Conservation (phyloP, 2,888 invertebrate species). For the Oconnorella tubifera region DNA sequence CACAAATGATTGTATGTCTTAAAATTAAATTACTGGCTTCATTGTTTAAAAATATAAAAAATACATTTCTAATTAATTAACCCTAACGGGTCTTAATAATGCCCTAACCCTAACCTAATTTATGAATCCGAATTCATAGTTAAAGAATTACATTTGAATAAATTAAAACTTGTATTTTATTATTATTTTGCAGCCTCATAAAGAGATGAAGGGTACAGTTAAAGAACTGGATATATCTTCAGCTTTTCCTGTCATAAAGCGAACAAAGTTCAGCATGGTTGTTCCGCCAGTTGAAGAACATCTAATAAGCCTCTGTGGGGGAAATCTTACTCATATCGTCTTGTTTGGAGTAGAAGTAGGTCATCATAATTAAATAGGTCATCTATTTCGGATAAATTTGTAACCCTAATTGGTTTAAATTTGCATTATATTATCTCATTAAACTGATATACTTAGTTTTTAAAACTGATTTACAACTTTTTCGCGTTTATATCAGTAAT, state of each 20-base stretch:
- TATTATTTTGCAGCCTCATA: constrained; percentile 61
- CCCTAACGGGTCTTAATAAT: background rate
- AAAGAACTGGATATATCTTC: constrained; percentile 58
- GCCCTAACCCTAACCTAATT: no score
- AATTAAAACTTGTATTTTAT: background rate
- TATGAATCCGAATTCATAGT: background rate
- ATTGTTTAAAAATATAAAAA: constrained; percentile 1
- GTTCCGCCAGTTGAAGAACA: constrained; percentile 56
- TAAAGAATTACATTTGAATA: constrained; percentile 1
- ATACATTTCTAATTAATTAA: background rate
- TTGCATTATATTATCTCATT: no score
- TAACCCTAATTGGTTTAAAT: no score
- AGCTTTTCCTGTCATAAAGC: constrained; percentile 55
- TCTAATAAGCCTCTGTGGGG: constrained; percentile 47
- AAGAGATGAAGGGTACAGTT: constrained; percentile 62
- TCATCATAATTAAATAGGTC: no score
- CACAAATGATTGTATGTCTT: no score
- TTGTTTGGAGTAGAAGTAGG: constrained; percentile 54
- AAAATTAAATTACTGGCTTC: no score
- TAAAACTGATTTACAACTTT: no score
- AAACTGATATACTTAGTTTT: no score
- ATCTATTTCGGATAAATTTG: no score
- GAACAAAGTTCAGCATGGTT: constrained; percentile 63
- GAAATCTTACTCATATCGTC: constrained; percentile 46
- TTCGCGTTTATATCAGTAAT: no score